Base-by-base conservation (phyloP, 2,888 invertebrate species). In the Oeneis ivallda region DNA sequence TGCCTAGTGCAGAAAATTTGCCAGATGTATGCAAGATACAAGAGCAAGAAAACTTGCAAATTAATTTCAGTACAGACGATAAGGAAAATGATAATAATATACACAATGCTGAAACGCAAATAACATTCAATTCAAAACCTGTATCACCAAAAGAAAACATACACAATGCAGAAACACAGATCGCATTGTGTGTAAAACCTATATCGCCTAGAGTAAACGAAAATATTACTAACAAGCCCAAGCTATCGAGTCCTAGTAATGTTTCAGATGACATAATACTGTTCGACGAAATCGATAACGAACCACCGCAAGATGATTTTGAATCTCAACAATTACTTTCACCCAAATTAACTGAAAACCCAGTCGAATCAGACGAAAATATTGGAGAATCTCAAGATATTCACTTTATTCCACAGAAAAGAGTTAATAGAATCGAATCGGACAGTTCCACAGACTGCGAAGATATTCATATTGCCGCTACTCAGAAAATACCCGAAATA, bases 251-350 rank as follows among this genome's bases (percentile, higher is more conserved):
- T 45, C 61, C 59, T 62, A 66, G 61, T 72, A 75, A 80, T 72
- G 74, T 69, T 67, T 87, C 87, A 13, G 80, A 85, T 71, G 88
- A 88, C 65, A 78, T 80, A 64, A 79, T 89, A 65, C 47, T 83
- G 10, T 87, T 89, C 79, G 83, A 87, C 49, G 88, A 87, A 45
- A 68, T 87, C 52, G 82, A 85, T 57, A 77, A 71, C 59, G 76
- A 81, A 62, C 58, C 73, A 19, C 69, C 81, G 34, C 73, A 77
- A 13, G 84, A 84, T 39, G 74, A 79, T 45, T 80, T 83, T 68
- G 78, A 81, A 66, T 89, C 89, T 0, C 90, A 90, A 72, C 80
- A 83, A 10, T 73, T 90, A 66, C 67, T 87, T 63, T 75, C 79
- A 3, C 74, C 79, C 58, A 79, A 80, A 68, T 70, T 76, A 17